A percentile compares a stretch with the other conserved stretches of the same genome.
Conservation (phyloP, 2,888 invertebrate genomes). For the Silvanus unidentatus region DNA sequence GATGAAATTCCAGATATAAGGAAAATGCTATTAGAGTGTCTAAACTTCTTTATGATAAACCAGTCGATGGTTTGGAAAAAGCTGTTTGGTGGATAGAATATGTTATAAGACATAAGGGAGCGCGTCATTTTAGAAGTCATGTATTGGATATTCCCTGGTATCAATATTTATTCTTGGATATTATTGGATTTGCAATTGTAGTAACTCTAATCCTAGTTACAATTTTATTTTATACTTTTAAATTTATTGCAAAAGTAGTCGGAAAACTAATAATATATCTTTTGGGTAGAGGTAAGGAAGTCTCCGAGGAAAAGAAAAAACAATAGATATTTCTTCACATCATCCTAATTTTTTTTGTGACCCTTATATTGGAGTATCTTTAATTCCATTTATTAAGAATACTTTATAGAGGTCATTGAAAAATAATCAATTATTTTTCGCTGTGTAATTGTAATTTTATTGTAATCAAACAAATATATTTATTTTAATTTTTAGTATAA, state of each 20-base stretch:
- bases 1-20: constrained; percentile 17
- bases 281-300: too few species aligned
- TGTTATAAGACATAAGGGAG: constrained; percentile 44
- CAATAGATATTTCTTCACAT: too few species aligned
- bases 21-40: constrained; percentile 21
- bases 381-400: too few species aligned
- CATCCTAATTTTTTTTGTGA: too few species aligned
- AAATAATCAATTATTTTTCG: too few species aligned
- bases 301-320: constrained; percentile 2
- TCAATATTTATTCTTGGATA: constrained; percentile 46
- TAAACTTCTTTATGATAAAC: constrained; percentile 21
- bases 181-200: constrained; percentile 21
- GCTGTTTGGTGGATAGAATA: constrained; percentile 47
- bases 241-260: background rate
- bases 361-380: too few species aligned
- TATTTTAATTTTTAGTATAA: too few species aligned
- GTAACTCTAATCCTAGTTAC: background rate
- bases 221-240: background rate
- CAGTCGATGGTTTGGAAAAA: constrained; percentile 23
- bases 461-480: too few species aligned
- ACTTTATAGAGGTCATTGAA: too few species aligned
- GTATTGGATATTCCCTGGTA: constrained; percentile 42
- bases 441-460: too few species aligned
- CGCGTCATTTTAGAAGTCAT: constrained; percentile 45
- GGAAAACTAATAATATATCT: background rate